A percentile compares a stretch with the other conserved stretches of the same genome.
phyloP scores from a whole-genome alignment of 1,140 invertebrate species.

The Scylla paramamosain region DNA sequence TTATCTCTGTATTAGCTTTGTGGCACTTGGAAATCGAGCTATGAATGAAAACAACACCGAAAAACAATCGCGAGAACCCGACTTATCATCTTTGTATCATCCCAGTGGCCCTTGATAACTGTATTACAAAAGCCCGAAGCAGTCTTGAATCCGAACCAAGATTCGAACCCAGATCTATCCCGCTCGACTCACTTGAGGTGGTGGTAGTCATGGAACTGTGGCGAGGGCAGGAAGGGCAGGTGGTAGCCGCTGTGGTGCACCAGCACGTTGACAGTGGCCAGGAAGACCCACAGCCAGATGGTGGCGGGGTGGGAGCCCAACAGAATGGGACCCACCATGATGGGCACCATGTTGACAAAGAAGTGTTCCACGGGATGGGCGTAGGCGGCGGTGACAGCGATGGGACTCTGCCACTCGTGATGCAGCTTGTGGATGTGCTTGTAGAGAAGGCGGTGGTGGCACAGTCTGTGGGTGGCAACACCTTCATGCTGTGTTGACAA shows the following conservation, averaged over 20 bases:
- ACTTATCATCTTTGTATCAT: too few species aligned
- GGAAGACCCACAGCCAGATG: conserved; percentile 90
- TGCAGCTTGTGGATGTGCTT: conserved; percentile 93
- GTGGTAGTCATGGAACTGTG: conserved; percentile 95
- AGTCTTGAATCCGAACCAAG: too few species aligned
- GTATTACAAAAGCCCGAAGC: too few species aligned
- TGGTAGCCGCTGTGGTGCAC: conserved; percentile 95
- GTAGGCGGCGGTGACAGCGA: conserved; percentile 91
- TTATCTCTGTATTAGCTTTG: too few species aligned
- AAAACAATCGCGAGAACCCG: too few species aligned
- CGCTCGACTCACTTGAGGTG: conserved; percentile 88
- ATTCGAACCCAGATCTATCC: background rate
- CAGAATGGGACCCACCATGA: conserved; percentile 89
- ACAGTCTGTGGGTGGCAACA: conserved; percentile 82
- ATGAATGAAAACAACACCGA: too few species aligned
- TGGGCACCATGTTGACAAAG: conserved; percentile 90
- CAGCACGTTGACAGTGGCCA: conserved; percentile 90
- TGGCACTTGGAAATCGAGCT: too few species aligned
- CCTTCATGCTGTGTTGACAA: background rate
- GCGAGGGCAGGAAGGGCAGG: conserved; percentile 92
- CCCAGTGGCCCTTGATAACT: too few species aligned
- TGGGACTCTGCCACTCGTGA: conserved; percentile 92
- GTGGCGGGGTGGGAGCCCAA: conserved; percentile 91
- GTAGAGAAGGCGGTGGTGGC: conserved; percentile 89
- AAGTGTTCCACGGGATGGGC: conserved; percentile 94